Percentiles rank a stretch among this genome's conserved stretches.
Conservation (phyloP, 1,140 invertebrate genomes). For the Platorchestia sp. region DNA sequence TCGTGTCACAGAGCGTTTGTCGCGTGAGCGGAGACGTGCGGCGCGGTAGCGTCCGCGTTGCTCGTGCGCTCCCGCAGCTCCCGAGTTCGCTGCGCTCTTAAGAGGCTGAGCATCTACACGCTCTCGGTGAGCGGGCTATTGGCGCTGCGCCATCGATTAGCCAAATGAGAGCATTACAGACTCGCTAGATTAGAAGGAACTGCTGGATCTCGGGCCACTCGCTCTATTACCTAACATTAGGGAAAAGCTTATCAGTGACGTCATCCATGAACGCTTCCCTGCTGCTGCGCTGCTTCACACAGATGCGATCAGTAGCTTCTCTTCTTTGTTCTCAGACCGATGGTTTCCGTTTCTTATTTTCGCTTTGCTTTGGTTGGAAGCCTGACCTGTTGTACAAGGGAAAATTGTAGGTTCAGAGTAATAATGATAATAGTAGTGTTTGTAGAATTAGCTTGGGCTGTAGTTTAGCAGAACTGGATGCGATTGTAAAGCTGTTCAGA, state of each 20-base stretch:
- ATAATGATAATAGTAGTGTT: too few species aligned
- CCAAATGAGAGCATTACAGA: slow-evolving; percentile 41
- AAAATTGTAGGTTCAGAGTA: too few species aligned
- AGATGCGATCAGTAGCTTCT: background rate
- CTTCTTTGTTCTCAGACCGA: background rate
- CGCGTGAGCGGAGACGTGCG: too few species aligned
- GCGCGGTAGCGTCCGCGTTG: too few species aligned
- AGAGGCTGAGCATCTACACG: background rate
- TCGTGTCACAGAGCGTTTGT: too few species aligned
- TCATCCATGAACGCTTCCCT: background rate
- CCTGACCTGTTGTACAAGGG: too few species aligned
- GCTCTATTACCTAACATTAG: slow-evolving; percentile 43
- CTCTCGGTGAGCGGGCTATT: background rate
- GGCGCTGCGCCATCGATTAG: slow-evolving; percentile 44
- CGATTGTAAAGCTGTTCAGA: too few species aligned
- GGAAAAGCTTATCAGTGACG: slow-evolving; percentile 42
- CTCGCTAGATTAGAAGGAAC: slow-evolving; percentile 37
- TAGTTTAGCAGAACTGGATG: too few species aligned
- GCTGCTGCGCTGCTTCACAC: background rate
- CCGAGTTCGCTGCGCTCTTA: background rate
- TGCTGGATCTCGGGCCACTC: slow-evolving; percentile 19
- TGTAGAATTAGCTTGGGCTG: too few species aligned
- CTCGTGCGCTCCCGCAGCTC: background rate
- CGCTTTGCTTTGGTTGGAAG: background rate
- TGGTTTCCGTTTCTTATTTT: background rate